Base-by-base conservation (phyloP, 2,888 invertebrate genomes). In the Epirrita christyi region DNA sequence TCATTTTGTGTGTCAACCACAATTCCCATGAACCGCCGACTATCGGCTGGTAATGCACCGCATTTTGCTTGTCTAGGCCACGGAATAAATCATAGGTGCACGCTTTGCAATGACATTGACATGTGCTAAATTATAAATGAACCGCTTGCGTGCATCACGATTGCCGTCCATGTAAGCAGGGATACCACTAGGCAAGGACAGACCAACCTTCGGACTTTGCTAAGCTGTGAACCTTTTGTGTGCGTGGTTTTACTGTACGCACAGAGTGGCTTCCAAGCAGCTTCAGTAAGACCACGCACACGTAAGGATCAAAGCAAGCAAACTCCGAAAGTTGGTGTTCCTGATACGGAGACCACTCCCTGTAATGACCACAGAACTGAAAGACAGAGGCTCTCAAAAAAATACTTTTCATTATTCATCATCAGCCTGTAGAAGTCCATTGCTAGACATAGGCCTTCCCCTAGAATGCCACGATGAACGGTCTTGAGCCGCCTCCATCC, bases 91-190 rank as follows among this genome's bases (percentile, higher is more conserved):
- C 47, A 54, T 46, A 51, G 13, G 1, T 1, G 34, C 13, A 34
- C 44, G 40, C 46, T 51, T 61, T 45, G 56, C 61, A 57, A 43
- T 59, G 63, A 63, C 65, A 63, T 66, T 69, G 68, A 67, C 76
- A 73, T 60, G 66, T 55, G 67, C 64, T 80, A 71, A 75, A 83
- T 81, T 73, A 79, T 80, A 59, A 60, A 83, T 78, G 72, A 55
- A 37, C 34, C n/a, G 27, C 27, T 59, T 43, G 61, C 54, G 57
- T 58, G 56, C 48, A 55, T 49, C 63, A 67, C 64, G 62, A 49
- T 41, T 28, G 34, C 37, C 34, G 61, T 52, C 58, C 46, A 55
- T 42, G 15, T 34, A 47, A 45, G 2, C 29, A 49, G 37, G 28
- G 47, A n/a, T 45, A 40, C 11, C 29, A 43, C 28, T 11, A 32